phyloP scores from a whole-genome alignment of 2,797 vertebrate species.

The Mormyrops boulengeri region DNA sequence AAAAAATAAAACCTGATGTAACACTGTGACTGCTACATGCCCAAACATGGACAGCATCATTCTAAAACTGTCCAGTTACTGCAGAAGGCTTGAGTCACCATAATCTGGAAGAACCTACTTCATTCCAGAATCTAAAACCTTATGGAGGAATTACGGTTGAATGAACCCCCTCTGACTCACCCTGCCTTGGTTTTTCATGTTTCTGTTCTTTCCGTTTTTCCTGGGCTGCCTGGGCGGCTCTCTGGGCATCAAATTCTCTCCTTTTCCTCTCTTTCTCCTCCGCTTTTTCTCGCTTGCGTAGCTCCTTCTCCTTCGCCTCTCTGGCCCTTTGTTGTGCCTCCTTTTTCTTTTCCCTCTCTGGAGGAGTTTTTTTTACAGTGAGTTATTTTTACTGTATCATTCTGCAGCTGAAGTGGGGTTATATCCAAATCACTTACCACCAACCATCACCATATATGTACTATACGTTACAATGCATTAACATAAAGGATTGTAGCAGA shows the following conservation, averaged over 20 bases:
- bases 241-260: constrained; percentile 82
- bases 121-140: neutral
- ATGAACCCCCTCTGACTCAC: constrained; percentile 13
- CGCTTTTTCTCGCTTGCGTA: constrained; percentile 82
- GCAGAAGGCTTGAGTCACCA: neutral
- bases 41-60: neutral
- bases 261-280: constrained; percentile 90
- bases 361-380: neutral
- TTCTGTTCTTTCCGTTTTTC: constrained; percentile 78
- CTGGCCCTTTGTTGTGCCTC: constrained; percentile 79
- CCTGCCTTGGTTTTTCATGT: constrained; percentile 66
- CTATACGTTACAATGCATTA: neutral
- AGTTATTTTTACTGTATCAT: neutral
- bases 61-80: neutral
- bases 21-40: neutral
- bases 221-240: constrained; percentile 58
- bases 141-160: neutral
- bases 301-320: constrained; percentile 80
- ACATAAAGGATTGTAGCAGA: constrained; percentile 15
- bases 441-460: neutral
- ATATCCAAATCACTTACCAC: neutral
- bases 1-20: neutral
- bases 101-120: neutral
- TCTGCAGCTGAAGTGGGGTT: neutral
- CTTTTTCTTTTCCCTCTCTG: constrained; percentile 81